phyloP scores from a whole-genome alignment of 1,140 invertebrate genomes.

The Temnothorax nylanderi region DNA sequence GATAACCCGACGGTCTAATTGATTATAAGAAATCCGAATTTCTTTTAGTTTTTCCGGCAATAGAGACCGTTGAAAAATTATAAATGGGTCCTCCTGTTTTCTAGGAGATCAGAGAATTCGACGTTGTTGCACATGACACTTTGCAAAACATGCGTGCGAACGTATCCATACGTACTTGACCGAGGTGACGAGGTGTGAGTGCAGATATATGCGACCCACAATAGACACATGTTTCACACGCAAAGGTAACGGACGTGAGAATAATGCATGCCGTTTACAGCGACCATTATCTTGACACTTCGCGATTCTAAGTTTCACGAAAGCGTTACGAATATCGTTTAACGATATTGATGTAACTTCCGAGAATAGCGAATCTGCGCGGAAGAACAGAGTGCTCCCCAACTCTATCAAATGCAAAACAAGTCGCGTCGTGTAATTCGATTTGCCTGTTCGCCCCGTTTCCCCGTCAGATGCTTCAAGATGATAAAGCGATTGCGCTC shows the following conservation, averaged over 20 bases:
- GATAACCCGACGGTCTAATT: not conserved
- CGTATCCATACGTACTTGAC: not conserved
- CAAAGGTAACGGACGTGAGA: constrained; percentile 4
- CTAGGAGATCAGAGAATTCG: not conserved
- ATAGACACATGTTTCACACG: not conserved
- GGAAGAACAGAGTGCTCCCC: not conserved
- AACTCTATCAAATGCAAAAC: not conserved
- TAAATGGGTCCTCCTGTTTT: no score
- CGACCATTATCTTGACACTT: not conserved
- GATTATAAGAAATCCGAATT: not conserved
- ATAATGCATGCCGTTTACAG: constrained; percentile 2
- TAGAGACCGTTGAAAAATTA: not conserved
- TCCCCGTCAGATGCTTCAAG: not conserved
- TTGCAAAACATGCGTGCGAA: not conserved
- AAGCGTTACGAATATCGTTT: not conserved
- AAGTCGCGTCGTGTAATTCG: not conserved
- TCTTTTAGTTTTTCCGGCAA: not conserved
- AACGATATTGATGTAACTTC: not conserved
- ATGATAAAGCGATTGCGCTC: not conserved
- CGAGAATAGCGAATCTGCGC: not conserved
- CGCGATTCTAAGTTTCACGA: not conserved
- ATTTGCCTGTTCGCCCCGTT: not conserved
- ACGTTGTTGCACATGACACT: not conserved
- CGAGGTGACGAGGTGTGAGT: not conserved
- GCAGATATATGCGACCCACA: not conserved